Percentiles rank a stretch among this genome's conserved stretches.
Conservation (phyloP, 2,797 vertebrate species). For the Hylomyscus alleni region DNA sequence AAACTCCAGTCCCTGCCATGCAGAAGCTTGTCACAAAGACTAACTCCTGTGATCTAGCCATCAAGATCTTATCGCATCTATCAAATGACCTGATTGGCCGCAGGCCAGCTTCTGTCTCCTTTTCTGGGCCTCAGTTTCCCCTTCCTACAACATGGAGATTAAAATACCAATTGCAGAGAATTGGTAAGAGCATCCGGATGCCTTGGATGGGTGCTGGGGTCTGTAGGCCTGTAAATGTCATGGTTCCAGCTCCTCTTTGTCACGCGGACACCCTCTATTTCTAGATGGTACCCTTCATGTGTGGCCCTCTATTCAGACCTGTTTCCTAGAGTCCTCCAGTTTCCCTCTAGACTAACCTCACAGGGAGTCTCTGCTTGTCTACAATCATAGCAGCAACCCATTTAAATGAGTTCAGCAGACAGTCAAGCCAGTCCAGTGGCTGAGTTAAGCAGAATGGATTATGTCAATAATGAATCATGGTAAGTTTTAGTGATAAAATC, state of each 20-base stretch:
- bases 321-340: not conserved
- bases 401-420: not conserved
- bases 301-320: not conserved
- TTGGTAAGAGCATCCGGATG: not conserved
- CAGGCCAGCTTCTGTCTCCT: not conserved
- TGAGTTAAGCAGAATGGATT: no score
- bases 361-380: not conserved
- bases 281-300: accelerated
- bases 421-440: not conserved
- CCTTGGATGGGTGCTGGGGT: not conserved
- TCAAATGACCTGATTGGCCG: not conserved
- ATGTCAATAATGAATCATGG: accelerated
- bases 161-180: not conserved
- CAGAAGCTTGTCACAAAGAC: not conserved
- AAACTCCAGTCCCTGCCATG: not conserved
- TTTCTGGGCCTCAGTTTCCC: conserved; percentile 9
- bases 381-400: not conserved
- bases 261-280: not conserved
- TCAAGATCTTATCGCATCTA: not conserved
- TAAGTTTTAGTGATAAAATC: not conserved
- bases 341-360: not conserved
- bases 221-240: not conserved
- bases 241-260: not conserved
- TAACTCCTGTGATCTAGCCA: not conserved
- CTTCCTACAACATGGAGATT: not conserved